phyloP scores from a whole-genome alignment of 2,888 invertebrate genomes.

The Drosophila nigricruria region DNA sequence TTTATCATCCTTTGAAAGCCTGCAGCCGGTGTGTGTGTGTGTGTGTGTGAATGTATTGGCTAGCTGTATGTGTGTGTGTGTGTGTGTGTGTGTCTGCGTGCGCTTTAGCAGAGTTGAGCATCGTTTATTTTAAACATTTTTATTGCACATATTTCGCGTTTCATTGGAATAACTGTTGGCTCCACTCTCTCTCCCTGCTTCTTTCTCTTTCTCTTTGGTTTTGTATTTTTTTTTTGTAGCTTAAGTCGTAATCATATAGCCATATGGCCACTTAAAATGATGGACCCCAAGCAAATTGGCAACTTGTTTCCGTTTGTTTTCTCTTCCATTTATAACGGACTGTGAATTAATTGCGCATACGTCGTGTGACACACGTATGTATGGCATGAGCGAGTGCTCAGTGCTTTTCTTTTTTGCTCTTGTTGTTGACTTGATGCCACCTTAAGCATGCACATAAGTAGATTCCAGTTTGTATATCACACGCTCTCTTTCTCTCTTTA shows the following conservation, averaged over 20 bases:
- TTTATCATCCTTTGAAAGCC: conserved; percentile 73
- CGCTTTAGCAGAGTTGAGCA: conserved; percentile 49
- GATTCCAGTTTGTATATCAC: conserved; percentile 22
- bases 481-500: neutral
- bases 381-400: conserved; percentile 11
- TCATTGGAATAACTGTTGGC: conserved; percentile 59
- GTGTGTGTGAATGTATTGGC: conserved; percentile 35
- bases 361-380: conserved; percentile 49
- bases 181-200: neutral
- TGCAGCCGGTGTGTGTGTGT: conserved; percentile 29
- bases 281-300: conserved; percentile 38
- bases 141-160: conserved; percentile 71
- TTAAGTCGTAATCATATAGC: conserved; percentile 65
- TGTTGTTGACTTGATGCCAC: conserved; percentile 20
- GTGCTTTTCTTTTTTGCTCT: neutral
- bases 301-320: conserved; percentile 36
- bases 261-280: conserved; percentile 68
- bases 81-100: conserved; percentile 9
- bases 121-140: conserved; percentile 72
- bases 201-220: neutral
- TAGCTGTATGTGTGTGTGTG: conserved; percentile 16
- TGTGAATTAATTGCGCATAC: conserved; percentile 71
- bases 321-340: conserved; percentile 46
- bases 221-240: conserved; percentile 3
- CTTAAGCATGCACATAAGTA: conserved; percentile 30